Base-by-base conservation (phyloP, 2,797 vertebrate species). In the Morus bassanus region DNA sequence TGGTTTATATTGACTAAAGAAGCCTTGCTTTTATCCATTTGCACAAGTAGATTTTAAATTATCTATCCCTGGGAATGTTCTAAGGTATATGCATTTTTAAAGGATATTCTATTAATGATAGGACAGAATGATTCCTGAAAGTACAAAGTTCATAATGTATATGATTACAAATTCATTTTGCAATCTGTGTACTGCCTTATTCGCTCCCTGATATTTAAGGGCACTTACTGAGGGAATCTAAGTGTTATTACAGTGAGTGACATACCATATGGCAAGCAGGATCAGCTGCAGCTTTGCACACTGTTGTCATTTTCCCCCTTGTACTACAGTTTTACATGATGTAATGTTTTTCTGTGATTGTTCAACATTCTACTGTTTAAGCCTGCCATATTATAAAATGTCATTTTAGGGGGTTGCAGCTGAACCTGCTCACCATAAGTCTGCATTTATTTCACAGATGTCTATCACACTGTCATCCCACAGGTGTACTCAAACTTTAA, bases 131-230 rank as follows among this genome's bases (percentile, higher is more conserved):
- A 87, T 88, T 64, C 50, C 27, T 87, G 28, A 80, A 90, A 87
- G 61, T 33, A 76, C 21, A 63, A 93, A 93, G 51, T 88, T 85
- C 50, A 43, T 89, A 64, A 53, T 37, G 56, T 77, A 59, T 74
- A 94, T 27, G 54, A 96, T 81, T 95, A 78, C 7, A 95, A 85
- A 95, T 88, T 96, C 89, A 35, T 97, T 92, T 72, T 43, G 60
- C 88, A 95, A 91, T 95, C 57, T 89, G 85, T 65, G 77, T 89
- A 68, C 81, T 84, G 65, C 43, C 57, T 94, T 96, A 75, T 94
- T 98, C 88, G 87, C 75, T 96, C 86, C 61, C 37, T 95, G 77
- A 78, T 96, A 97, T 96, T 97, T 97, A 97, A 92, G 90, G 91
- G 89, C 68, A 80, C 87, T 97, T 91, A 76, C 48, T 85, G 51